Conservation (phyloP, 1,140 invertebrate species). For the Drosophila pallidifrons region DNA sequence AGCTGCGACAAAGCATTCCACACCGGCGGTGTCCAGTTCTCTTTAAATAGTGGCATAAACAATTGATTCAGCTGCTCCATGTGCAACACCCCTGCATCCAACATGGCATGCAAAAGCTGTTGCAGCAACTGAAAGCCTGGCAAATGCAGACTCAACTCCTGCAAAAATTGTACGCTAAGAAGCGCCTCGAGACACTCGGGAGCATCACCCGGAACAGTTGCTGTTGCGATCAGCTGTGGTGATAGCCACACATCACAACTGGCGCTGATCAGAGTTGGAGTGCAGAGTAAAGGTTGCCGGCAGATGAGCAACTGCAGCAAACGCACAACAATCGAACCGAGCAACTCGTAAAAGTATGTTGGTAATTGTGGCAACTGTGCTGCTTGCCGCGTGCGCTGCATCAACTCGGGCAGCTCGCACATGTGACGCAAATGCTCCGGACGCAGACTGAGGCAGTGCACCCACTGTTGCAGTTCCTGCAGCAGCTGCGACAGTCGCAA, state of each 20-base stretch:
- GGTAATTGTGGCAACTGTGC: slow-evolving; percentile 50
- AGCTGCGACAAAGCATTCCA: slow-evolving; percentile 65
- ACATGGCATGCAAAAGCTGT: slow-evolving; percentile 53
- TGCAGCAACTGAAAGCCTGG: slow-evolving; percentile 48
- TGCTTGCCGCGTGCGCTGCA: slow-evolving; percentile 30
- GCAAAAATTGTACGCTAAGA: slow-evolving; percentile 62
- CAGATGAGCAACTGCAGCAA: slow-evolving; percentile 69
- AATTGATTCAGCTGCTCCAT: slow-evolving; percentile 63
- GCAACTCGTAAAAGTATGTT: slow-evolving; percentile 62
- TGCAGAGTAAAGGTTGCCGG: slow-evolving; percentile 40
- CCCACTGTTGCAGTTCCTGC: slow-evolving; percentile 68
- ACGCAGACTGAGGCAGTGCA: slow-evolving; percentile 58
- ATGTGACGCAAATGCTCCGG: slow-evolving; percentile 42
- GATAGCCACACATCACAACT: slow-evolving; percentile 52
- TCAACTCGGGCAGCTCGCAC: slow-evolving; percentile 20
- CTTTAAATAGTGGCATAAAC: slow-evolving; percentile 68
- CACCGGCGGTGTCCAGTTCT: slow-evolving; percentile 62
- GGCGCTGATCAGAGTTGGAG: slow-evolving; percentile 14
- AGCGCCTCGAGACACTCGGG: slow-evolving; percentile 56
- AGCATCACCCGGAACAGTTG: slow-evolving; percentile 11
- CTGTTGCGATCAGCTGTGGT: slow-evolving; percentile 33
- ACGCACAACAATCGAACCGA: slow-evolving; percentile 63
- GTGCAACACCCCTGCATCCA: slow-evolving; percentile 50
- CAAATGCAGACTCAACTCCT: slow-evolving; percentile 39
- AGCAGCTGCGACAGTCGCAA: slow-evolving; percentile 66